Evolutionary conservation across 1,140 invertebrate species (phyloP).

Genomic region (Tetramorium parvispinum): DNA sequence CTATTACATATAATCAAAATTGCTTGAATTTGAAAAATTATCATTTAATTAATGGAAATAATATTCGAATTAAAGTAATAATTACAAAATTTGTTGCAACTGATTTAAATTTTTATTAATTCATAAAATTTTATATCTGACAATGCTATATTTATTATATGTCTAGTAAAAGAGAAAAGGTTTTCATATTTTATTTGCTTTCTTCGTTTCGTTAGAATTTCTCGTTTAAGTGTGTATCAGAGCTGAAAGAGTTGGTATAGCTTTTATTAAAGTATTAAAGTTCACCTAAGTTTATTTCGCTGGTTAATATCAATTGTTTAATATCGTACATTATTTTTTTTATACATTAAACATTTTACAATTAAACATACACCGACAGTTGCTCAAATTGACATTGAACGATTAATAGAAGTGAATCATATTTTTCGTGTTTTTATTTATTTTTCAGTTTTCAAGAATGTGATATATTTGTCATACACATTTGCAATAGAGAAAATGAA

Average conservation of each 20-base stretch:
- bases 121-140: not conserved
- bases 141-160: constrained; percentile 1
- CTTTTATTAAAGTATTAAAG: constrained; percentile 11
- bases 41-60: not conserved
- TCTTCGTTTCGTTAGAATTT: not conserved
- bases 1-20: not conserved
- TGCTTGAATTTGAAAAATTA: constrained; percentile 3
- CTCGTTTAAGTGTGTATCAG: not conserved
- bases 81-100: not conserved
- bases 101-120: not conserved
- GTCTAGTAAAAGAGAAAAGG: not conserved
- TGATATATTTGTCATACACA: constrained; percentile 29
- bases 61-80: not conserved
- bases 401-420: not conserved
- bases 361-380: constrained; percentile 35
- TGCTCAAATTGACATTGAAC: constrained; percentile 52
- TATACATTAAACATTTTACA: not conserved
- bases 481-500: constrained; percentile 15
- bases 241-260: constrained; percentile 10
- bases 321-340: constrained; percentile 50
- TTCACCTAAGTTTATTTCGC: constrained; percentile 42
- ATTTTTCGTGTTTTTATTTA: constrained; percentile 24
- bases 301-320: constrained; percentile 29
- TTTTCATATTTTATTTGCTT: not conserved
- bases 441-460: not conserved